These are phyloP conservation scores for Dexiosoma caninum DNA, from an alignment of 2,888 invertebrate species.

Conservation along the genomic window DNA sequence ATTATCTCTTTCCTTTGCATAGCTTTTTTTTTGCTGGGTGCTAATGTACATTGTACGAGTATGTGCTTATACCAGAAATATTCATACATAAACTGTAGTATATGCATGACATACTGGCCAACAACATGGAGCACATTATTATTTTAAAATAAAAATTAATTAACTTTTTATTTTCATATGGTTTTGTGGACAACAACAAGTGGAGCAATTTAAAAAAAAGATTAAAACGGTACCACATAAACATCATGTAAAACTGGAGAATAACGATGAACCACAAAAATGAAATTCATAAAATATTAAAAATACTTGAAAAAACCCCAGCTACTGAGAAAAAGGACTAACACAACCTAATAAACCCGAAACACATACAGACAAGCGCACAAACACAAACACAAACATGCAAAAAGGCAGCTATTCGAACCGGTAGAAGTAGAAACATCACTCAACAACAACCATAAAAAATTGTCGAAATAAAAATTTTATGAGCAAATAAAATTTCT, in stretches of 20 bases:
- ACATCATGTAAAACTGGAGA: constrained; percentile 11
- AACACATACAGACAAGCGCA: background rate
- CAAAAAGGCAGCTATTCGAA: too few relatives aligned
- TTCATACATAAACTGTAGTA: too few relatives aligned
- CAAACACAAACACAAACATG: too few relatives aligned
- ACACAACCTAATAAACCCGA: background rate
- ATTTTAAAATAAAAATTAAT: constrained; percentile 21
- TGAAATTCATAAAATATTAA: background rate
- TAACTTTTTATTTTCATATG: constrained; percentile 22
- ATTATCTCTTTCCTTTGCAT: too few relatives aligned
- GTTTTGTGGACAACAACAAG: background rate
- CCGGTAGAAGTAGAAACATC: background rate
- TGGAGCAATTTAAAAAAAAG: background rate
- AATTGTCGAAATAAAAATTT: background rate
- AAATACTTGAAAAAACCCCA: background rate
- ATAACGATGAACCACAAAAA: background rate
- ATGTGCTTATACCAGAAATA: too few relatives aligned
- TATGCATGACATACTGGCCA: background rate
- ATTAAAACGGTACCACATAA: background rate
- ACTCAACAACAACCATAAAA: background rate
- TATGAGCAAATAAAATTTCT: constrained; percentile 4
- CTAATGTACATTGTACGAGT: too few relatives aligned
- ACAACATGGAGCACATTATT: constrained; percentile 12
- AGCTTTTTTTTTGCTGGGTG: too few relatives aligned
- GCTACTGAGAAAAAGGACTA: background rate